Percentiles rank a stretch among this genome's conserved stretches.
Evolutionary conservation across 1,140 invertebrate species (phyloP).

Genomic region (Ostrea edulis): DNA sequence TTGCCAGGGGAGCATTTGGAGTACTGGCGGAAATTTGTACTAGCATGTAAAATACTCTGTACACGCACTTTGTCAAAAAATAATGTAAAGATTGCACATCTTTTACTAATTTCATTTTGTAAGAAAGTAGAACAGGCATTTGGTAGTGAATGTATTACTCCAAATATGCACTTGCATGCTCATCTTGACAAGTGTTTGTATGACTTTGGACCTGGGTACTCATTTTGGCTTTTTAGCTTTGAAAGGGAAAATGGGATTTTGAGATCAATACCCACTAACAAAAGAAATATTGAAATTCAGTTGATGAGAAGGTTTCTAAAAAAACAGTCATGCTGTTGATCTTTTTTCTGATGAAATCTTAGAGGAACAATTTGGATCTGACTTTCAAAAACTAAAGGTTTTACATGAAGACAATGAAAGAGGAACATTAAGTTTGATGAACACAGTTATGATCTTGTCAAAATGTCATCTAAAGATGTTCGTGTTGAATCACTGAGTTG

Average conservation of each 20-base stretch:
- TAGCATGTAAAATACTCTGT: slow-evolving; percentile 43
- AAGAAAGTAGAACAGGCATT: slow-evolving; percentile 51
- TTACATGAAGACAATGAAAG: slow-evolving; percentile 35
- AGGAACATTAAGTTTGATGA: slow-evolving; percentile 30
- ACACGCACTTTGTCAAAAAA: slow-evolving; percentile 34
- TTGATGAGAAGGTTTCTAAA: slow-evolving; percentile 52
- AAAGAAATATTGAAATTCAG: slow-evolving; percentile 50
- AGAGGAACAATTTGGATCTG: background rate
- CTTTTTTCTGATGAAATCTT: background rate
- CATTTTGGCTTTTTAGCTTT: slow-evolving; percentile 62
- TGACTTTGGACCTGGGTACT: slow-evolving; percentile 61
- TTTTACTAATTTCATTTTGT: slow-evolving; percentile 51
- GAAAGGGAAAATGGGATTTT: slow-evolving; percentile 56
- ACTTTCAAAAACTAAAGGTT: slow-evolving; percentile 10
- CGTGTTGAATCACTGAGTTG: slow-evolving; percentile 25
- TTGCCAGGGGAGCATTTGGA: slow-evolving; percentile 54
- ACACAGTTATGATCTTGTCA: slow-evolving; percentile 23
- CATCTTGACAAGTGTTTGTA: slow-evolving; percentile 56
- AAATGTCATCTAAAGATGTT: slow-evolving; percentile 17
- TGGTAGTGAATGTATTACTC: slow-evolving; percentile 44
- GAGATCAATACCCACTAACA: slow-evolving; percentile 54
- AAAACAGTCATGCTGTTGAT: slow-evolving; percentile 33
- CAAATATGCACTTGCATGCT: slow-evolving; percentile 61
- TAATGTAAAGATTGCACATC: slow-evolving; percentile 44
- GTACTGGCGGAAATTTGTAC: slow-evolving; percentile 57